Evolutionary conservation across 2,888 invertebrate species (phyloP).

Genomic region (Cephus pygmeus): DNA sequence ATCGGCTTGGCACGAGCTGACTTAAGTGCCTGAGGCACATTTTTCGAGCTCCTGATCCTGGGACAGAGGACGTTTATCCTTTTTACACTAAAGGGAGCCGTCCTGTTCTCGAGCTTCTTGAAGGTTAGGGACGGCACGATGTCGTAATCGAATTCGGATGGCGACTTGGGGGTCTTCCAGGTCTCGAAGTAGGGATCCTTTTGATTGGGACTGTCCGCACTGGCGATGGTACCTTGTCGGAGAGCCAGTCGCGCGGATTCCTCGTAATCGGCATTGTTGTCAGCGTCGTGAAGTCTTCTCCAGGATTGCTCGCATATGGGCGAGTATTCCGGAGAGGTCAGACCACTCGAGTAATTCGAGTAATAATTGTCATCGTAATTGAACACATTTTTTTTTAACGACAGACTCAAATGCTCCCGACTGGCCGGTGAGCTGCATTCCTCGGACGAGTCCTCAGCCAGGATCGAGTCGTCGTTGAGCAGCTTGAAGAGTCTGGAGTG

Average conservation of each 20-base stretch:
- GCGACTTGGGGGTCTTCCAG: slow-evolving; percentile 43
- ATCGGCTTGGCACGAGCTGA: slow-evolving; percentile 11
- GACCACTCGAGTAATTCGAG: slow-evolving; percentile 50
- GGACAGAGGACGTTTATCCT: slow-evolving; percentile 73
- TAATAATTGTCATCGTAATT: slow-evolving; percentile 63
- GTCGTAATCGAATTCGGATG: slow-evolving; percentile 28
- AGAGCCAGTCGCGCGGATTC: background rate
- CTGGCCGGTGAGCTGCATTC: slow-evolving; percentile 21
- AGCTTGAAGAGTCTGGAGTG: slow-evolving; percentile 78
- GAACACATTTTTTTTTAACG: slow-evolving; percentile 43
- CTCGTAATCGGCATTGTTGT: background rate
- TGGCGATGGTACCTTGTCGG: background rate
- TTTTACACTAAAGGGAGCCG: slow-evolving; percentile 60
- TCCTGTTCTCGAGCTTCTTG: slow-evolving; percentile 64
- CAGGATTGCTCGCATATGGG: slow-evolving; percentile 70
- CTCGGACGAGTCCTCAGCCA: slow-evolving; percentile 31
- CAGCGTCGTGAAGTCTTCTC: slow-evolving; percentile 66
- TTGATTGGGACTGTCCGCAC: background rate
- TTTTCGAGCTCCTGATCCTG: slow-evolving; percentile 72
- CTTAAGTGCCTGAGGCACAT: slow-evolving; percentile 55
- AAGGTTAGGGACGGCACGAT: slow-evolving; percentile 72
- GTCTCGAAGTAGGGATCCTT: slow-evolving; percentile 47
- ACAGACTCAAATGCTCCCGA: slow-evolving; percentile 42
- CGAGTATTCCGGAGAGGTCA: slow-evolving; percentile 69
- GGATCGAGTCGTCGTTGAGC: slow-evolving; percentile 69